Evolutionary conservation across 2,797 vertebrate genomes (phyloP).

Genomic region (Tachyglossus aculeatus): DNA sequence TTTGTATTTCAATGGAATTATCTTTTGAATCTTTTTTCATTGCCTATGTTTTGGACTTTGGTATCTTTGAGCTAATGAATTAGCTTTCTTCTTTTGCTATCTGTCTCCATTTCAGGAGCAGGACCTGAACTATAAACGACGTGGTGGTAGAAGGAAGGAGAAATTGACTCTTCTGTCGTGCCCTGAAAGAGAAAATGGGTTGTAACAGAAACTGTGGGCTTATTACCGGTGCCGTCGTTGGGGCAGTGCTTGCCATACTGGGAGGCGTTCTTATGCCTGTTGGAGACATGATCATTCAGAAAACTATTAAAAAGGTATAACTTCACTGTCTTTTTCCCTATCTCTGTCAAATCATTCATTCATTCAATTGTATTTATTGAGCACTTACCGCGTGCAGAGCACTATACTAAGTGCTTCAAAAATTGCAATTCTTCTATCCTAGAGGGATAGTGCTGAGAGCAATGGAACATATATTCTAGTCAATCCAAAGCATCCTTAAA

Average conservation of each 20-base stretch:
- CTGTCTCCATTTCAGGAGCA: constrained; percentile 34
- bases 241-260: constrained; percentile 80
- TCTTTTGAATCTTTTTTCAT: constrained; percentile 25
- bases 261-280: constrained; percentile 88
- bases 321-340: rapidly evolving
- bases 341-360: no score
- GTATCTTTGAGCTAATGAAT: constrained; percentile 59
- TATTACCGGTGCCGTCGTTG: constrained; percentile 78
- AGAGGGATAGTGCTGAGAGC: no score
- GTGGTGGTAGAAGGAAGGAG: constrained; percentile 4
- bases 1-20: constrained; percentile 19
- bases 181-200: constrained; percentile 59
- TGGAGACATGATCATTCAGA: constrained; percentile 79
- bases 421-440: no score
- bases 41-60: constrained; percentile 66
- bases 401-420: no score
- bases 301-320: constrained; percentile 84
- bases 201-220: constrained; percentile 72
- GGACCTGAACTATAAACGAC: not conserved
- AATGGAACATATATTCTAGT: no score
- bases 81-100: constrained; percentile 55
- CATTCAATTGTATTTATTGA: no score
- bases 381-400: no score
- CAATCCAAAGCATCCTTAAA: no score
- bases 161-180: not conserved